Evolutionary conservation across 2,113 vertebrate genomes (phyloP).

Genomic region (human (Homo sapiens)): DNA sequence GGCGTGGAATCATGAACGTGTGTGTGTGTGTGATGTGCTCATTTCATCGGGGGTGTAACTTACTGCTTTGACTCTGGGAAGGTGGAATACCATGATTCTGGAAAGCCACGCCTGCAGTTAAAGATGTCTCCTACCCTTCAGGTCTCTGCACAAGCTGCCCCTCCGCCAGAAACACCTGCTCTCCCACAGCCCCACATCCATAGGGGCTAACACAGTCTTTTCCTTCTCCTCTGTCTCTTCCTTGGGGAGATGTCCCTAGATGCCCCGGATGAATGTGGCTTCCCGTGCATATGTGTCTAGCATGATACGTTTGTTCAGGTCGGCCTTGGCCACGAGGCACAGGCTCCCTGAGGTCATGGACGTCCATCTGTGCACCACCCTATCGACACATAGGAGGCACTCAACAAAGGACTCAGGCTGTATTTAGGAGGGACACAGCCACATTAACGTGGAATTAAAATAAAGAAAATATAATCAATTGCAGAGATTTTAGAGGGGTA

Average conservation of each 20-base stretch:
- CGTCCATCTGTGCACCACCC: too few relatives aligned
- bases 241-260: neutral
- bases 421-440: too few relatives aligned
- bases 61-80: neutral
- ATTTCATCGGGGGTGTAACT: fast-evolving
- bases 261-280: neutral
- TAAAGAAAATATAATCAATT: neutral
- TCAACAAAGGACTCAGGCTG: neutral
- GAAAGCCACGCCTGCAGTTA: neutral
- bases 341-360: neutral
- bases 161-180: neutral
- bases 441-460: neutral
- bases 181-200: neutral
- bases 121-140: neutral
- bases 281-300: fast-evolving
- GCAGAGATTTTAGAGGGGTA: neutral
- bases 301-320: fast-evolving
- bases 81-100: fast-evolving
- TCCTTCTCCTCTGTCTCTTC: neutral
- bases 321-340: too few relatives aligned
- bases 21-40: fast-evolving
- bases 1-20: too few relatives aligned
- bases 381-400: fast-evolving
- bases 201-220: fast-evolving
- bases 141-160: too few relatives aligned